Conservation (phyloP, 2,888 invertebrate genomes). For the Eucera pruinosa region DNA sequence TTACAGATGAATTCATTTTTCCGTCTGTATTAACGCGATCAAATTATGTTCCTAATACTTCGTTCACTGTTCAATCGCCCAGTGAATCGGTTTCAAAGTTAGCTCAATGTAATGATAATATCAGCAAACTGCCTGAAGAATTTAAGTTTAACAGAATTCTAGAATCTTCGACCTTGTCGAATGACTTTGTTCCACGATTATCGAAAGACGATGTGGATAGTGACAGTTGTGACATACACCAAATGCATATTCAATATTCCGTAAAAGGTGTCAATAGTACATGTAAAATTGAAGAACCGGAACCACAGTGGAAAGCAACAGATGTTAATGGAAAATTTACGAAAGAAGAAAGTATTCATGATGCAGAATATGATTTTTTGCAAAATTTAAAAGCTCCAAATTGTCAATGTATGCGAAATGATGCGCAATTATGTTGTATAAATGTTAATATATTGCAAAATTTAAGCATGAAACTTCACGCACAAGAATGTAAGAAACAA, state of each 20-base stretch:
- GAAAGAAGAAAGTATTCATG: constrained; percentile 34
- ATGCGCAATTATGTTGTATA: constrained; percentile 55
- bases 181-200: constrained; percentile 30
- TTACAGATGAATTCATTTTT: constrained; percentile 66
- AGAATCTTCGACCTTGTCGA: constrained; percentile 43
- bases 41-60: constrained; percentile 50
- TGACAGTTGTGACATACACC: constrained; percentile 16
- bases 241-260: constrained; percentile 50
- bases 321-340: constrained; percentile 71
- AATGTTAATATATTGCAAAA: constrained; percentile 58
- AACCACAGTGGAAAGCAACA: constrained; percentile 63
- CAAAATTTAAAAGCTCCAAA: constrained; percentile 65
- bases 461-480: constrained; percentile 58
- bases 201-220: constrained; percentile 27
- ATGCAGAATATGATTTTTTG: constrained; percentile 69
- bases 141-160: constrained; percentile 48
- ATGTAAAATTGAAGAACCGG: constrained; percentile 45
- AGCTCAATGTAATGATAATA: constrained; percentile 41
- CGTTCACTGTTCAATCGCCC: constrained; percentile 48
- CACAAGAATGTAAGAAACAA: constrained; percentile 64
- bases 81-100: constrained; percentile 48
- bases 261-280: constrained; percentile 46
- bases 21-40: constrained; percentile 42
- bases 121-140: constrained; percentile 51
- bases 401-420: constrained; percentile 51